These are phyloP conservation scores for Apteryx owenii DNA, from an alignment of 2,113 vertebrate genomes.

Conservation along the genomic window DNA sequence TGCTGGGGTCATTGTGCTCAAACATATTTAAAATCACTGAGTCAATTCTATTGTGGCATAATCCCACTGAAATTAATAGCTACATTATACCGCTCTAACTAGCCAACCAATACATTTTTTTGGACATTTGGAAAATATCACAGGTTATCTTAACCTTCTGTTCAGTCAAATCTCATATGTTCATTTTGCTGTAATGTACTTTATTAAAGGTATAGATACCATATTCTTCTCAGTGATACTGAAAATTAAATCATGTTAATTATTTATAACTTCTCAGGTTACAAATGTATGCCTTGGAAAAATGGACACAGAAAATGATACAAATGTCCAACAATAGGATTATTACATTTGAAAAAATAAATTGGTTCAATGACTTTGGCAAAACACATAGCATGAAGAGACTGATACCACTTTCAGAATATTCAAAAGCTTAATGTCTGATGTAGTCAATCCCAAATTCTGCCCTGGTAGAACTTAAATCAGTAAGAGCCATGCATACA, in stretches of 20 bases:
- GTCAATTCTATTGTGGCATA: constrained; percentile 12
- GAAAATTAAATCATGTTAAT: neutral
- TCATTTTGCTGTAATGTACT: neutral
- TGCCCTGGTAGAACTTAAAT: neutral
- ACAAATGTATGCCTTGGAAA: neutral
- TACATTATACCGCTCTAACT: neutral
- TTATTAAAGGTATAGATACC: neutral
- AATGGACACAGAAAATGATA: neutral
- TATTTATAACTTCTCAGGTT: neutral
- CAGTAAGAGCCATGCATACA: fast-evolving
- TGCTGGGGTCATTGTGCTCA: neutral
- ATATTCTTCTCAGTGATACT: neutral
- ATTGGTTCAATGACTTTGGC: neutral
- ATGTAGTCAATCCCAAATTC: neutral
- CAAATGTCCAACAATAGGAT: neutral
- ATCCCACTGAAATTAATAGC: constrained; percentile 3
- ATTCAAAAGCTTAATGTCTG: neutral
- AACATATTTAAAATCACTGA: neutral
- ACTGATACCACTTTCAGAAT: neutral
- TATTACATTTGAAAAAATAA: neutral
- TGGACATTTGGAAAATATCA: neutral
- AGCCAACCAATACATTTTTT: neutral
- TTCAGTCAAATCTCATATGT: neutral
- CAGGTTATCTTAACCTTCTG: constrained; percentile 23
- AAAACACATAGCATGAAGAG: neutral